Conservation (phyloP, 2,797 vertebrate genomes). For the Sparidentex hasta region DNA sequence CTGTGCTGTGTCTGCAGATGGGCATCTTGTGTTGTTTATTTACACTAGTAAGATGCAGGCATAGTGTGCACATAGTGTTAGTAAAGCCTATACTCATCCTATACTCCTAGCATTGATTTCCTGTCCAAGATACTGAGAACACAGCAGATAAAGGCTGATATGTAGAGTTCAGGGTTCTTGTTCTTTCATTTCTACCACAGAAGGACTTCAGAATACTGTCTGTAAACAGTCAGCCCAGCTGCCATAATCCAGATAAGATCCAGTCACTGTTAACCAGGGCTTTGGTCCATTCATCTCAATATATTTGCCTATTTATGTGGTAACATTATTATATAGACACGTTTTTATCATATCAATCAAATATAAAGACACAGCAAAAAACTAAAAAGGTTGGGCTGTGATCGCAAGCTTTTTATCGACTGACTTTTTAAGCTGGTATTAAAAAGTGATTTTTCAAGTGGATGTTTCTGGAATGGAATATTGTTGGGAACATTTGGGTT, state of each 20-base stretch:
- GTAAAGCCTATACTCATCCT: neutral
- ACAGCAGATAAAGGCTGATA: neutral
- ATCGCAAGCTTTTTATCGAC: no score
- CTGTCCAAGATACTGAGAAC: neutral
- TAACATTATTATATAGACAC: neutral
- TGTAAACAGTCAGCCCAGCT: neutral
- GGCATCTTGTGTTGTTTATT: neutral
- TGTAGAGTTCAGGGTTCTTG: no score
- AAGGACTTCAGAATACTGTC: neutral
- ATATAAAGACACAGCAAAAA: neutral
- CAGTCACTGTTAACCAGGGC: neutral
- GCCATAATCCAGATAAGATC: neutral
- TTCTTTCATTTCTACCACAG: neutral
- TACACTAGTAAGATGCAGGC: neutral
- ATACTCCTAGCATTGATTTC: neutral
- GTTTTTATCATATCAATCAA: neutral
- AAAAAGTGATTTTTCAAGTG: no score
- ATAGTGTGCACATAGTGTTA: neutral
- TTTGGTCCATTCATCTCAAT: neutral
- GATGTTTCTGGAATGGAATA: no score
- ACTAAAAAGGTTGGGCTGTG: neutral
- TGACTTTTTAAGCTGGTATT: no score
- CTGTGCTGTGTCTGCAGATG: neutral
- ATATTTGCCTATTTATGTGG: neutral
- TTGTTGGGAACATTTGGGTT: no score